Evolutionary conservation across 1,140 invertebrate species (phyloP).

Genomic region (Panonychus citri): DNA sequence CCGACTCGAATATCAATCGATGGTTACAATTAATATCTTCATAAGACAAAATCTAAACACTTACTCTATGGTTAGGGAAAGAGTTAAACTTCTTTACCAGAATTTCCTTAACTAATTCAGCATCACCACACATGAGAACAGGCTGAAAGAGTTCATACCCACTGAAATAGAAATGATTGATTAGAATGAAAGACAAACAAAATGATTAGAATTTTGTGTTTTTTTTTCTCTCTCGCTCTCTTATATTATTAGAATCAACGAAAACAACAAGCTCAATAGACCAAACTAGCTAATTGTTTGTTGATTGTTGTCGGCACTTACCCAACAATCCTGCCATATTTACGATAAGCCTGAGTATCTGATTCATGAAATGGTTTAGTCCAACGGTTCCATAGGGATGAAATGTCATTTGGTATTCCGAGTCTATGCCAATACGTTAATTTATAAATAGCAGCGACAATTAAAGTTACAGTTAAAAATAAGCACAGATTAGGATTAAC

Average conservation of each 20-base stretch:
- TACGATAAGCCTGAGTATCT: neutral
- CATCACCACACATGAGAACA: constrained; percentile 18
- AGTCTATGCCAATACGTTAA: neutral
- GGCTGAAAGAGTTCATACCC: constrained; percentile 9
- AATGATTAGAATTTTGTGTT: neutral
- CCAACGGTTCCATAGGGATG: neutral
- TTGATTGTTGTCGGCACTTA: too few relatives aligned
- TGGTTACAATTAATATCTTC: too few relatives aligned
- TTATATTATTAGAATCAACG: too few relatives aligned
- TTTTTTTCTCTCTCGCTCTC: too few relatives aligned
- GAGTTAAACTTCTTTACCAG: constrained; percentile 18
- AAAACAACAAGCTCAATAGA: too few relatives aligned
- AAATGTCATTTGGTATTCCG: neutral
- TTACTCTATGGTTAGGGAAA: constrained; percentile 12
- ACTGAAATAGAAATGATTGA: neutral
- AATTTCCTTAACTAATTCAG: constrained; percentile 17
- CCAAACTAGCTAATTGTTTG: too few relatives aligned
- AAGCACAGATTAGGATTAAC: neutral
- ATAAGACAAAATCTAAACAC: neutral
- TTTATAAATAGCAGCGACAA: neutral
- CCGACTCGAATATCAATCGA: too few relatives aligned
- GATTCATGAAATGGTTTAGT: neutral
- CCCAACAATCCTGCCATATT: constrained; percentile 7
- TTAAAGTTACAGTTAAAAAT: neutral
- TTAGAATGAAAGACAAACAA: neutral